phyloP scores from a whole-genome alignment of 1,140 invertebrate genomes.

The Sipha flava region DNA sequence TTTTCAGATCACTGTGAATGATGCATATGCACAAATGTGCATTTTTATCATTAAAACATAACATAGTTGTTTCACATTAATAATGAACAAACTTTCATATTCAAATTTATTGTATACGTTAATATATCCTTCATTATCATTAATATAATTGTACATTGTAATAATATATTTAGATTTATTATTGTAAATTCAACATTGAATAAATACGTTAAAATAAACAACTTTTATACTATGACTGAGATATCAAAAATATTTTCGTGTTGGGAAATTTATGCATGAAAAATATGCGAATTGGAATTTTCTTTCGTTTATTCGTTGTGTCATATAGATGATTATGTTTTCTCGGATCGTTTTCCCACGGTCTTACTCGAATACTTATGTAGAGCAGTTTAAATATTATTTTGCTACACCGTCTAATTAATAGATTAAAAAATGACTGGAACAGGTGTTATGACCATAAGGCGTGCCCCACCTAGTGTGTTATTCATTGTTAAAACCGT shows the following conservation, averaged over 20 bases:
- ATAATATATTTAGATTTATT: no score
- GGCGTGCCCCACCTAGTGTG: neutral
- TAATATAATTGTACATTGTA: no score
- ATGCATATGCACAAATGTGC: no score
- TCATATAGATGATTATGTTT: neutral
- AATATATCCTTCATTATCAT: no score
- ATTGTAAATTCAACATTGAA: no score
- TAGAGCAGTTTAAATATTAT: neutral
- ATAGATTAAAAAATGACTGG: neutral
- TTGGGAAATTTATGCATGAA: neutral
- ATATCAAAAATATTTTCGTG: neutral
- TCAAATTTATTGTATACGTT: no score
- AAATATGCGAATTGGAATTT: neutral
- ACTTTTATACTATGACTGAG: neutral
- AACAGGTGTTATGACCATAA: conserved; percentile 2
- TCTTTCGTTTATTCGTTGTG: neutral
- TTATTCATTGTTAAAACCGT: neutral
- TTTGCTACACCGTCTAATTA: neutral
- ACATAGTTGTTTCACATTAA: no score
- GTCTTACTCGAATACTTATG: neutral
- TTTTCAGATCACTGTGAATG: no score
- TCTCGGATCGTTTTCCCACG: neutral
- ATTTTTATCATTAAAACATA: no score
- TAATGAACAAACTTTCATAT: no score
- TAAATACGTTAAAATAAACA: no score